Conservation (phyloP, 2,797 vertebrate genomes). For the Sebastiscus tertius region DNA sequence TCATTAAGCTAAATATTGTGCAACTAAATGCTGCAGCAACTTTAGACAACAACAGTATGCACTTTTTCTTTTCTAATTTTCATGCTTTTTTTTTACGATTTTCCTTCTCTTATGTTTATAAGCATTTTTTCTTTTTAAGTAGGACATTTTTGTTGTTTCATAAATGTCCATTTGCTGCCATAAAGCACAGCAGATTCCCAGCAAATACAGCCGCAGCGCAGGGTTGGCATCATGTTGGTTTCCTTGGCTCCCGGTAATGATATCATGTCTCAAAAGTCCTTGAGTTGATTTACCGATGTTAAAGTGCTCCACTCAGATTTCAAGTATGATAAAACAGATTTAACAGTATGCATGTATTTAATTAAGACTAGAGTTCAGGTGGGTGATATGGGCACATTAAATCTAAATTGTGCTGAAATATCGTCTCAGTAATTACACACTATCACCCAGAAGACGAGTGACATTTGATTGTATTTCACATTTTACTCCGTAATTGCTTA, state of each 20-base stretch:
- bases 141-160: not conserved
- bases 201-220: not conserved
- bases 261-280: not conserved
- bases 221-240: not conserved
- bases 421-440: not conserved
- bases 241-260: not conserved
- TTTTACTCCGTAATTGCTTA: not conserved
- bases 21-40: not conserved
- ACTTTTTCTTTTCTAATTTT: not conserved
- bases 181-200: not conserved
- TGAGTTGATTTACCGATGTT: not conserved
- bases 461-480: not conserved
- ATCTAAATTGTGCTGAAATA: not conserved
- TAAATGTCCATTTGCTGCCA: not conserved
- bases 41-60: not conserved
- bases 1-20: slow-evolving; percentile 49
- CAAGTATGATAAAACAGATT: not conserved
- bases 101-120: not conserved
- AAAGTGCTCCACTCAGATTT: not conserved
- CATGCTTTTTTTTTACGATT: not conserved
- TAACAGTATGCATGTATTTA: not conserved
- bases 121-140: not conserved
- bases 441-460: not conserved
- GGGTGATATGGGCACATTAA: not conserved
- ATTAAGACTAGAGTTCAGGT: not conserved